Evolutionary conservation across 2,797 vertebrate genomes (phyloP), one percentile per base, ranked within the genome.

Genomic region (Pseudochirops cupreus): DNA sequence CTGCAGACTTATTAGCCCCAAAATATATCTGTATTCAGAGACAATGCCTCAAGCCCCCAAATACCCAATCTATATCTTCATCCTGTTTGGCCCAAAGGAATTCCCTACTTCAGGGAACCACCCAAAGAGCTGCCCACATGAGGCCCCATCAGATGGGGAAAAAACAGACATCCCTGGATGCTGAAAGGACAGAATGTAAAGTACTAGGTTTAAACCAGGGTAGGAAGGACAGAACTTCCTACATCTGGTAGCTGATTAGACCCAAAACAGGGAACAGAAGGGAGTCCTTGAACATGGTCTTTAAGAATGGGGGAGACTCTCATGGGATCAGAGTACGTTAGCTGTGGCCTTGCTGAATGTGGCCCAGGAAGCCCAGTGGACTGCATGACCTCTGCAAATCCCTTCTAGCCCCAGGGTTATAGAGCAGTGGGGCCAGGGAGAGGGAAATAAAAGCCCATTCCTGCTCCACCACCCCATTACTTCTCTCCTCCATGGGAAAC

Each of bases 341-440:
- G 56, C 39, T 46, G 67, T 74, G 67, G 67, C n/a, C 33, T n/a
- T 18, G 67, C n/a, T n/a, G 0, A 52, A 56, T 53, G 53, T 53
- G 7, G 53, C 53, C 53, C 53, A 94, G 55, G 55, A 26, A 91
- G 93, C 62, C 53, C 91, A 95, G 93, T 50, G 95, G 94, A 92
- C 96, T 13, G 90, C 74, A 90, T 46, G 92, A 96, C 39, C 57
- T 0, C 33, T 0, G 7, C 56, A 33, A 12, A 59, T 33, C 58
- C 62, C 92, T 16, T 33, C 58, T 90, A 59, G n/a, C 53, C 74
- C 97, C 92, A 56, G 28, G 24, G 53, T 92, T 91, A 91, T 89
- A 33, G 5, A 87, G 33, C 0, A 55, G 26, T 3, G 67, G 95
- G 74, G 50, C 91, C 82, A 82, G 26, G 54, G 55, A 57, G 56